Base-by-base conservation (phyloP, 2,797 vertebrate species). In the Alca torda region DNA sequence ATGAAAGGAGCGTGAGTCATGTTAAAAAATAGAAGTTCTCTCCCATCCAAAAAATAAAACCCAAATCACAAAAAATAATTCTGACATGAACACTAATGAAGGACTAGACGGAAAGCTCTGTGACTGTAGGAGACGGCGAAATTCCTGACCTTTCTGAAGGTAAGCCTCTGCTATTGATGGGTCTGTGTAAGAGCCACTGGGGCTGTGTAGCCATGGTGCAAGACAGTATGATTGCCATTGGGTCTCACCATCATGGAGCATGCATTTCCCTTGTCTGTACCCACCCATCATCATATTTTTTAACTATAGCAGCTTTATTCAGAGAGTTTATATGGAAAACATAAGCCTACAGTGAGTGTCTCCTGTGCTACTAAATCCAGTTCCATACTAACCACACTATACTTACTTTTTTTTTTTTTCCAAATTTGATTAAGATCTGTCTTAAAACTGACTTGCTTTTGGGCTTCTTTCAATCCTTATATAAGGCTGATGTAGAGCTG, bases 1-100 rank as follows among this genome's bases (percentile, higher is more conserved):
- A 35, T 39, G 13, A 61, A 16, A 83, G n/a, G 73, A 82, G 17
- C 0, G 0, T 11, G 4, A 63, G 8, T n/a, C 0, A 0, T n/a
- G 18, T 76, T 68, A 76, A 85, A 75, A 79, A 12, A 9, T 1
- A 64, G 3, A 87, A 54, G 11, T 54, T 67, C 4, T 5, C 4
- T 67, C 43, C 33, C 11, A 51, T 46, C 9, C 26, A 56, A 76
- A 75, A 75, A 19, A 3, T 30, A 41, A 88, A 89, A 37, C 4
- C 2, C n/a, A 70, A 13, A 48, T 17, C 12, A 75, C 18, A 45
- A 79, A 87, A 94, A 81, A 41, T 37, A 84, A 46, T 78, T 78
- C 20, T 74, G 16, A 25, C 17, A 50, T 45, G 11, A 70, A 59
- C 4, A 8, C 46, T 63, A 41, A 25, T 33, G 24, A 87, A 60